A percentile compares a stretch with the other conserved stretches of the same genome.
phyloP scores from a whole-genome alignment of 2,888 invertebrate genomes.

The Pimpla rufipes region DNA sequence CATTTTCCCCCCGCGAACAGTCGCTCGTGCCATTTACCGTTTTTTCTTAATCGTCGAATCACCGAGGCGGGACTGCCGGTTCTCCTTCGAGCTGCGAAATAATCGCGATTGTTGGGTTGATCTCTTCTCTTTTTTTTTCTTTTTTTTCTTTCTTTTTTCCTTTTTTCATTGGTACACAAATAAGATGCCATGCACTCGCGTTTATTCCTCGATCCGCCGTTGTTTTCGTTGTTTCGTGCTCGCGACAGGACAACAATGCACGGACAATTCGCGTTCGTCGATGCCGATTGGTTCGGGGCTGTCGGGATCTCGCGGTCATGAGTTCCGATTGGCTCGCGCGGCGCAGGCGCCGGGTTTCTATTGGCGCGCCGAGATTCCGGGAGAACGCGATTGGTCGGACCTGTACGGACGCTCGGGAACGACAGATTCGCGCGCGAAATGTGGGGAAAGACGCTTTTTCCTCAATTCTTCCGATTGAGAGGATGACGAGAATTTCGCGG shows the following conservation, averaged over 20 bases:
- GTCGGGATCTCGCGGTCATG: conserved; percentile 5
- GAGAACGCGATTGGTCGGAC: too few relatives aligned
- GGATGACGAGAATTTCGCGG: neutral
- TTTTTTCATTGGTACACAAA: neutral
- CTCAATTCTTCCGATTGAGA: neutral
- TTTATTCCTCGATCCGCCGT: neutral
- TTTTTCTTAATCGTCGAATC: neutral
- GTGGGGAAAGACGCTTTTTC: neutral
- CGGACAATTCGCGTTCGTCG: neutral
- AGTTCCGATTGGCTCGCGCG: neutral
- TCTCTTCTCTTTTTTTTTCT: neutral
- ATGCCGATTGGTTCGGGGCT: neutral
- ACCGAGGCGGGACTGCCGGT: neutral
- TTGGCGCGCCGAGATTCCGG: too few relatives aligned
- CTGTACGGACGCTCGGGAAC: too few relatives aligned
- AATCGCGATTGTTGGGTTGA: conserved; percentile 24
- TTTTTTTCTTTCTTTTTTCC: conserved; percentile 5
- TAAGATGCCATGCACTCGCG: conserved; percentile 1
- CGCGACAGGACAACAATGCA: neutral
- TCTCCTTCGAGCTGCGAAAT: conserved; percentile 1
- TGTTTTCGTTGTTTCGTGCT: conserved; percentile 5
- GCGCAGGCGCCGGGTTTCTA: too few relatives aligned
- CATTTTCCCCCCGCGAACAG: neutral
- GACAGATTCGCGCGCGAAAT: too few relatives aligned
- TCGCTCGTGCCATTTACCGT: conserved; percentile 24